Evolutionary conservation across 2,797 vertebrate species (phyloP).

Genomic region (Acropternis orthonyx): DNA sequence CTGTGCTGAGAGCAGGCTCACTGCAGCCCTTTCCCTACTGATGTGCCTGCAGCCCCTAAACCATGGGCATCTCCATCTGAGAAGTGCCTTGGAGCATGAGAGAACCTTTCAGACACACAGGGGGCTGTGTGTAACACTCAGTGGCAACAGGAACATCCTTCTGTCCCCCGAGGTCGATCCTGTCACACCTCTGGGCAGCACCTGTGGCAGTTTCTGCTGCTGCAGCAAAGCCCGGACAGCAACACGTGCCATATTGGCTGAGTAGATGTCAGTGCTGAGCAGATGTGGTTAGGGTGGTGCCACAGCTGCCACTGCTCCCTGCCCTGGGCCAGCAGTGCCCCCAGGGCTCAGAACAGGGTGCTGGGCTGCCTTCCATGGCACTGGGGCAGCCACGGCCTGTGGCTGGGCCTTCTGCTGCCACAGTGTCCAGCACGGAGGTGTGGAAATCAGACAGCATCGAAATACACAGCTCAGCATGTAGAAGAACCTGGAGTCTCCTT

Average conservation of each 20-base stretch:
- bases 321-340: not conserved
- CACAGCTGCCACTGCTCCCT: not conserved
- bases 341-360: not conserved
- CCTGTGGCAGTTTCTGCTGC: not conserved
- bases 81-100: not conserved
- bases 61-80: not conserved
- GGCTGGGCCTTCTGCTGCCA: not conserved
- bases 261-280: not conserved
- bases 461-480: not conserved
- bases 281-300: not conserved
- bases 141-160: not conserved
- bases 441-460: not conserved
- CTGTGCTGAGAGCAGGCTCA: not conserved
- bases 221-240: not conserved
- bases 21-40: not conserved
- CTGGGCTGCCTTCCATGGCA: not conserved
- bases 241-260: accelerated
- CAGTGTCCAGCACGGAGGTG: not conserved
- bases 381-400: not conserved
- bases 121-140: not conserved
- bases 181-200: not conserved
- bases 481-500: accelerated
- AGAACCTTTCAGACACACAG: not conserved
- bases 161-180: not conserved
- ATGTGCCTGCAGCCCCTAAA: not conserved